These are phyloP conservation scores for Cryptomyrus ogoouensis DNA, from an alignment of 2,113 vertebrate species.

Conservation along the genomic window DNA sequence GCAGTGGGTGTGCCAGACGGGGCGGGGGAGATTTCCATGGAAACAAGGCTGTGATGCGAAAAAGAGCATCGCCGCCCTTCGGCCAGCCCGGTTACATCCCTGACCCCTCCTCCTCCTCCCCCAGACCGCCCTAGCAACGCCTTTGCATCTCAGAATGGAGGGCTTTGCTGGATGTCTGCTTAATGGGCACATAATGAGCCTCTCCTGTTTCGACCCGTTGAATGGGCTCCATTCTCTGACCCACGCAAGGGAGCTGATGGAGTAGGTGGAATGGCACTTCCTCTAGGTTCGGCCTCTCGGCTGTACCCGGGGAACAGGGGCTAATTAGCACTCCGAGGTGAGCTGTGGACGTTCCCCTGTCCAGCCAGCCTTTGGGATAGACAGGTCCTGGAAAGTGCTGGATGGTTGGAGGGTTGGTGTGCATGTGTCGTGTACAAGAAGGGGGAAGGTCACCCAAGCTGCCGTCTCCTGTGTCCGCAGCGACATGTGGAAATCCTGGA, in stretches of 20 bases:
- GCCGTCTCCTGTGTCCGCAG: slow-evolving; percentile 39
- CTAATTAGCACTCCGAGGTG: slow-evolving; percentile 39
- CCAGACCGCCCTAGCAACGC: slow-evolving; percentile 27
- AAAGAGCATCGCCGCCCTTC: slow-evolving; percentile 27
- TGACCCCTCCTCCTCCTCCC: slow-evolving; percentile 30
- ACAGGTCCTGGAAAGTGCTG: neutral
- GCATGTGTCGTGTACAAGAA: neutral
- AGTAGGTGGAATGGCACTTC: slow-evolving; percentile 48
- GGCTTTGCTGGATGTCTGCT: slow-evolving; percentile 42
- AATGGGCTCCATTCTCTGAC: slow-evolving; percentile 49
- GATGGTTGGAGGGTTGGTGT: neutral
- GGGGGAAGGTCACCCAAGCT: slow-evolving; percentile 31
- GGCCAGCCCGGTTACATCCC: slow-evolving; percentile 27
- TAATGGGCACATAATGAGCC: slow-evolving; percentile 56
- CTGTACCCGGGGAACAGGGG: slow-evolving; percentile 27
- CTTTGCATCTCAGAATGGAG: slow-evolving; percentile 39
- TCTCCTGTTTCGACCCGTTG: slow-evolving; percentile 48
- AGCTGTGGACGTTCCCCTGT: slow-evolving; percentile 12
- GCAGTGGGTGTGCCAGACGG: slow-evolving; percentile 11
- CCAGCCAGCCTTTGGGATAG: neutral
- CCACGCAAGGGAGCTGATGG: slow-evolving; percentile 45
- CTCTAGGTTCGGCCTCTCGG: slow-evolving; percentile 46
- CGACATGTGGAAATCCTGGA: slow-evolving; percentile 40
- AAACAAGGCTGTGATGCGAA: slow-evolving; percentile 25
- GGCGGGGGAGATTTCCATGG: slow-evolving; percentile 40